A percentile compares a stretch with the other conserved stretches of the same genome.
These are phyloP conservation scores for Diadegma fenestrale DNA, from an alignment of 2,888 invertebrate species.

Conservation along the genomic window DNA sequence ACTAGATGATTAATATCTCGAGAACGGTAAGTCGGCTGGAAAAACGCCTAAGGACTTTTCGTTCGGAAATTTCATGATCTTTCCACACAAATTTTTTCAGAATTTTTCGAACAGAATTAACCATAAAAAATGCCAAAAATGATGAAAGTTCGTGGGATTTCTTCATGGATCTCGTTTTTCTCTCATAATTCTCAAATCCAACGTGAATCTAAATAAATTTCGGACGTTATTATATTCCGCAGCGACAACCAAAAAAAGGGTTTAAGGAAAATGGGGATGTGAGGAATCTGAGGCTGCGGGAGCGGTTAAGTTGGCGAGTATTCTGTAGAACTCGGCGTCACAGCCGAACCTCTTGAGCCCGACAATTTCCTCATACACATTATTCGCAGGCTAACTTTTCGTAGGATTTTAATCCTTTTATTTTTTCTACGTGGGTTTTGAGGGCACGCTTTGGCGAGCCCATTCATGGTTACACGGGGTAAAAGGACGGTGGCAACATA, in stretches of 20 bases:
- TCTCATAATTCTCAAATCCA: not conserved
- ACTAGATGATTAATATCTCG: not conserved
- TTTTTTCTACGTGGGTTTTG: conserved; percentile 34
- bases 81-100: not conserved
- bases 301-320: not conserved
- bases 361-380: conserved; percentile 1
- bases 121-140: not conserved
- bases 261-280: not conserved
- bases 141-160: not conserved
- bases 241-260: not conserved
- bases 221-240: not conserved
- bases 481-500: conserved; percentile 8
- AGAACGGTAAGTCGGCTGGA: not conserved
- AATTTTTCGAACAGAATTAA: not conserved
- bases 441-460: conserved; percentile 45
- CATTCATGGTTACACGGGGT: conserved; percentile 50
- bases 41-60: not conserved
- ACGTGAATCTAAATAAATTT: not conserved
- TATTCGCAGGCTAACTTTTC: conserved; percentile 18
- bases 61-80: not conserved
- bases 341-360: not conserved
- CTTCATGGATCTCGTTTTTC: not conserved
- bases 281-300: not conserved
- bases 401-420: not conserved
- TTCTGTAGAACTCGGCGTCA: not conserved